A percentile compares a stretch with the other conserved stretches of the same genome.
Evolutionary conservation across 2,113 vertebrate genomes (phyloP).

Genomic region (Pseudorhombus dupliciocellatus): DNA sequence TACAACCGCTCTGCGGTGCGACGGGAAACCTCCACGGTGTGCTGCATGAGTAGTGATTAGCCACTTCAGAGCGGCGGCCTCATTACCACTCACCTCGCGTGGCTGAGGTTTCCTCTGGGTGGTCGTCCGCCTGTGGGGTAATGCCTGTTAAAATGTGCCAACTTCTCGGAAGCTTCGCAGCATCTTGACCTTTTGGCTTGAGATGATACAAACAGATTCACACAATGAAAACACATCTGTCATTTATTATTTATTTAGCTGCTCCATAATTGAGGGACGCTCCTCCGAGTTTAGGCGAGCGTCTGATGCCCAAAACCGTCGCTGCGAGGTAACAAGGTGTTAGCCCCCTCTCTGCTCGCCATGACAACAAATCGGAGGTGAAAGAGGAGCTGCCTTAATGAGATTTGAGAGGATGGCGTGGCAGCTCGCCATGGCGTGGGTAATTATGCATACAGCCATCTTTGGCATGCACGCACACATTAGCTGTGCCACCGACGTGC

Average conservation of each 20-base stretch:
- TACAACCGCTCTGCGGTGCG: constrained; percentile 36
- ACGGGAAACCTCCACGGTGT: constrained; percentile 15
- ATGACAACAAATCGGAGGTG: constrained; percentile 23
- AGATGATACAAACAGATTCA: constrained; percentile 9
- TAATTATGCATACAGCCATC: constrained; percentile 48
- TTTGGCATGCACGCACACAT: constrained; percentile 46
- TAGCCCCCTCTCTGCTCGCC: background rate
- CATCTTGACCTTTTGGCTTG: constrained; percentile 40
- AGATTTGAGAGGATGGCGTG: constrained; percentile 47
- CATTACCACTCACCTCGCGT: constrained; percentile 45
- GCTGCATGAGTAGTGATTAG: constrained; percentile 45
- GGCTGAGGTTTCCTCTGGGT: constrained; percentile 54
- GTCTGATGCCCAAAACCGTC: constrained; percentile 2
- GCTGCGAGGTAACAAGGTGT: constrained; percentile 25
- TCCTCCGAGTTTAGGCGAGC: background rate
- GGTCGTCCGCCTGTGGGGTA: constrained; percentile 23
- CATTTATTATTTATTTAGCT: constrained; percentile 19
- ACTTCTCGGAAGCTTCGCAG: constrained; percentile 17
- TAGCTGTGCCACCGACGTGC: constrained; percentile 33
- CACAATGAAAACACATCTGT: background rate
- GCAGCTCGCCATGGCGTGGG: constrained; percentile 47
- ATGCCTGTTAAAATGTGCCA: constrained; percentile 51
- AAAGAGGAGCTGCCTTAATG: constrained; percentile 56
- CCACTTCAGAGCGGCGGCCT: constrained; percentile 41
- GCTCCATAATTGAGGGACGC: constrained; percentile 28